Base-by-base conservation (phyloP, 2,888 invertebrate species). In the Rhamnusium bicolor region DNA sequence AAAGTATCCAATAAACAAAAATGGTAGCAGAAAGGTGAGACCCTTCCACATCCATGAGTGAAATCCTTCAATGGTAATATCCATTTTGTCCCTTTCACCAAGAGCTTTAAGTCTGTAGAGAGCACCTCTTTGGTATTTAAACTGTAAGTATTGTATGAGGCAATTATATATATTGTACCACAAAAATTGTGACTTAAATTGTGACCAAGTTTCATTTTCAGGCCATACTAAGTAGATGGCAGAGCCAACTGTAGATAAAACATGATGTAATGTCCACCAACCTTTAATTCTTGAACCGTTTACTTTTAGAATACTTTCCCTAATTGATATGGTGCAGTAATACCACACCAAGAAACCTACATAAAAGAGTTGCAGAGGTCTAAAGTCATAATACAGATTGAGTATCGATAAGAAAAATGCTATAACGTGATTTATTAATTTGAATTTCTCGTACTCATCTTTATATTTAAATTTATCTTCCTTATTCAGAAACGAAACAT, bases 31-130 rank as follows among this genome's bases (percentile, higher is more conserved):
- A 85, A 99, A 99, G 47, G 96, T 95, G 58, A 99, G 90, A 0
- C 99, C 99, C 68, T 96, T 93, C 97, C 98, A 99, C 99, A 99
- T 99, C 98, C 99, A 99, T 0, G 97, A 97, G 89, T 98, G 98
- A 88, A 99, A 99, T 19, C 99, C 99, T 89, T 99, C 98, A 79
- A 99, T 97, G 2, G 99, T 99, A 73, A 99, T 97, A 88, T 99
- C 99, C 99, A 99, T 99, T 86, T 97, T 97, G 86, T 98, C 96
- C n/a, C 98, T 91, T 85, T 98, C 96, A 5, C 99, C 99, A 1
- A 99, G 90, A 0, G 98, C 96, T 86, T 94, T 91, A 58, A 94
- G 87, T 71, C 86, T 75, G 68, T 94, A 93, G 49, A 94, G 87
- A 61, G 91, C 92, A 5, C 94, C 94, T 80, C 90, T 90, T 87